Base-by-base conservation (phyloP, 2,888 invertebrate species). In the Chalcosyrphus nemorum region DNA sequence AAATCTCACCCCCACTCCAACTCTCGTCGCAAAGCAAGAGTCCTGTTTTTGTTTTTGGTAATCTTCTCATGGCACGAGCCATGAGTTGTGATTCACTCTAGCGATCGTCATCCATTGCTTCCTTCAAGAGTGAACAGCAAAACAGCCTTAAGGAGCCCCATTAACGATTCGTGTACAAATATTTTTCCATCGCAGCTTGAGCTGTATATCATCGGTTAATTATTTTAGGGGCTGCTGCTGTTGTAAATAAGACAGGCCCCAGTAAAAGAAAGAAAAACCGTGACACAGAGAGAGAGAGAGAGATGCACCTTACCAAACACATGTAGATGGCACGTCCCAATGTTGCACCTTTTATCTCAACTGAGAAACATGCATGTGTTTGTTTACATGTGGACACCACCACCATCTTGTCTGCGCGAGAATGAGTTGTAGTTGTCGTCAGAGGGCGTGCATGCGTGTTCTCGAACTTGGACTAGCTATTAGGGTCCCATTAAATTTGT, bases 121-220 rank as follows among this genome's bases (percentile, higher is more conserved):
- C 35, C 66, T n/a, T n/a, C n/a, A n/a, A n/a, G n/a, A n/a, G n/a
- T 43, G 63, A 77, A 54, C 66, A 61, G n/a, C n/a, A n/a, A n/a
- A n/a, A n/a, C 66, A 80, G 75, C 68, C 84, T 70, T 32, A 74
- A 84, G 84, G 80, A 80, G 68, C 61, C 70, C n/a, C 70, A 80
- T 84, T 80, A 70, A 75, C 56, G 66, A 74, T 63, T 50, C 52
- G 61, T 74, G 74, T 78, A 84, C 74, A 84, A 84, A 84, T 84
- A 84, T 84, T 84, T 74, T 63, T 47, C 56, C 63, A 35, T 47
- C 29, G 66, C 66, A 75, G 81, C 81, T 75, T 75, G 77, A 84
- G 82, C 29, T 74, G 70, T 84, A 75, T 68, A 80, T 84, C 80
- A 80, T 80, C 74, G 29, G 84, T 70, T 84, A 84, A 84, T 84